Conservation (phyloP, 1,140 invertebrate species). For the Xylocopa sonorina region DNA sequence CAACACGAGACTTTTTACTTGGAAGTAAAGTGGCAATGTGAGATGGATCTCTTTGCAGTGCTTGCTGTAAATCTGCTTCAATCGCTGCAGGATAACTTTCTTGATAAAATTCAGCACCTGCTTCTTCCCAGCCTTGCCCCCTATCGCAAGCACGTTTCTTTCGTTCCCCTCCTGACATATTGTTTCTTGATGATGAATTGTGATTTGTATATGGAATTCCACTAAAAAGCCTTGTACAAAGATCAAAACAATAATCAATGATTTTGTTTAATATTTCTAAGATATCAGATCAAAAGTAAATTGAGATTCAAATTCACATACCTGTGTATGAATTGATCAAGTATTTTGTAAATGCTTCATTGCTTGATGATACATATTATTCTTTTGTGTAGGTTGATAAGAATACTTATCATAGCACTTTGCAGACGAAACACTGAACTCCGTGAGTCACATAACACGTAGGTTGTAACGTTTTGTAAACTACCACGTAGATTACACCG, state of each 20-base stretch:
- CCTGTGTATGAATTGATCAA: constrained; percentile 30
- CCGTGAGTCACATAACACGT: constrained; percentile 6
- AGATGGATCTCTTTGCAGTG: constrained; percentile 86
- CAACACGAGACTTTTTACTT: constrained; percentile 88
- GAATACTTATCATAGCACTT: constrained; percentile 16
- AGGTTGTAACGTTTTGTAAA: constrained; percentile 29
- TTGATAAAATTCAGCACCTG: constrained; percentile 92
- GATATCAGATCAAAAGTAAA: too few species aligned
- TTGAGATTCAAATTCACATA: neutral
- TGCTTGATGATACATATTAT: constrained; percentile 8
- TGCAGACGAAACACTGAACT: constrained; percentile 18
- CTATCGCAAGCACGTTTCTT: constrained; percentile 83
- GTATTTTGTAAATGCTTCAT: constrained; percentile 24
- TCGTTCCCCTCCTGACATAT: constrained; percentile 84
- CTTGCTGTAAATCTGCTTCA: constrained; percentile 87
- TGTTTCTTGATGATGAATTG: constrained; percentile 33
- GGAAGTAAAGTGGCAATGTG: constrained; percentile 89
- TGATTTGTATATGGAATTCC: neutral
- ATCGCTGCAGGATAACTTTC: constrained; percentile 89
- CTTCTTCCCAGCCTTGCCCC: constrained; percentile 90
- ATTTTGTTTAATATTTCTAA: too few species aligned
- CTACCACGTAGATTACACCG: constrained; percentile 11
- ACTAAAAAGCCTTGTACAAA: neutral
- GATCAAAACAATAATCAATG: constrained; percentile 15
- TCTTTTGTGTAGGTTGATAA: constrained; percentile 18